phyloP scores from a whole-genome alignment of 2,888 invertebrate species.

The Neoitamus cyanurus region DNA sequence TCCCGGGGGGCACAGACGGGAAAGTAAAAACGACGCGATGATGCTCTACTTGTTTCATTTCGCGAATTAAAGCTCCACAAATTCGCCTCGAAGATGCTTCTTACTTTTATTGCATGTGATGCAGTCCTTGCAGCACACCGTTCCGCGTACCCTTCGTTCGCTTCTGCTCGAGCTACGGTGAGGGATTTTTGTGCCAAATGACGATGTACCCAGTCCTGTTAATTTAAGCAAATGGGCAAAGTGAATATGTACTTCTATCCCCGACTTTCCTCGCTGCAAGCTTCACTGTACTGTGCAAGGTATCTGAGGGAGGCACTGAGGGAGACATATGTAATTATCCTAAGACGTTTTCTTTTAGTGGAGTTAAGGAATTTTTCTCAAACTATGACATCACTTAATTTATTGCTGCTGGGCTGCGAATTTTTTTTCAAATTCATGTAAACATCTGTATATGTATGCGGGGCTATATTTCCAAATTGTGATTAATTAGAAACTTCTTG shows the following conservation, averaged over 20 bases:
- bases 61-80: conserved; percentile 18
- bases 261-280: background rate
- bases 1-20: background rate
- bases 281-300: background rate
- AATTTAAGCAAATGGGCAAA: background rate
- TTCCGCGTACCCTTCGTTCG: background rate
- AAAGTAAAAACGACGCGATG: conserved; percentile 13
- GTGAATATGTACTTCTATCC: background rate
- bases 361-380: background rate
- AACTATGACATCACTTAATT: background rate
- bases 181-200: background rate
- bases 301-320: background rate
- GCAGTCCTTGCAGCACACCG: background rate
- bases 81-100: background rate
- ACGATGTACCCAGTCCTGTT: background rate
- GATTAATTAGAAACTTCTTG: no score
- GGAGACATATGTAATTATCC: background rate
- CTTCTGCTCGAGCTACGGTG: background rate
- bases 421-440: background rate
- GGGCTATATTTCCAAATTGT: no score
- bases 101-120: background rate
- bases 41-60: conserved; percentile 39
- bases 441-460: no score
- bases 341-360: background rate
- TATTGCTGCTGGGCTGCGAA: background rate